These are phyloP conservation scores for Peromyscus leucopus DNA, from an alignment of 2,113 vertebrate genomes.

Conservation along the genomic window DNA sequence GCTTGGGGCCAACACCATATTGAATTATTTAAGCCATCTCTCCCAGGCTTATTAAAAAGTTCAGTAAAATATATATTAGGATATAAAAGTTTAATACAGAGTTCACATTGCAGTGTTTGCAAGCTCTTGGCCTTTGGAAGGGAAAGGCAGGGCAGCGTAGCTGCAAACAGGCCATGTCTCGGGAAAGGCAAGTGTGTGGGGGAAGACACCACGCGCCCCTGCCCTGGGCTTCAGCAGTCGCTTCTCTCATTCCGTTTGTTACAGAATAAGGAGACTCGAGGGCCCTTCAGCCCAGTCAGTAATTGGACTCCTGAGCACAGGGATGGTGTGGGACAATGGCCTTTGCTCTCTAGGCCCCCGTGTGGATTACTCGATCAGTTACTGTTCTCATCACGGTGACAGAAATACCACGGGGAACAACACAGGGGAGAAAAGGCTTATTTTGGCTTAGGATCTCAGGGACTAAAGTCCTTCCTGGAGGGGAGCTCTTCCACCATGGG, in stretches of 20 bases:
- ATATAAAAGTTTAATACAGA: conserved; percentile 84
- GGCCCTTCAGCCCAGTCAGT: neutral
- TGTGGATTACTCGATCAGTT: neutral
- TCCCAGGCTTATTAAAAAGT: conserved; percentile 82
- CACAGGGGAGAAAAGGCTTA: neutral
- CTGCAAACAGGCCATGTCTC: conserved; percentile 44
- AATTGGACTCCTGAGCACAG: neutral
- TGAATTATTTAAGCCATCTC: conserved; percentile 84
- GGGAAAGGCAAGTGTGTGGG: neutral
- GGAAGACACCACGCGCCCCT: neutral
- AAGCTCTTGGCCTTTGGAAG: conserved; percentile 70
- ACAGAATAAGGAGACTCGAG: neutral
- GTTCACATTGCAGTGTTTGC: conserved; percentile 71
- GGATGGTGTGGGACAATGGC: neutral
- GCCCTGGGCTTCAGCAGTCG: neutral
- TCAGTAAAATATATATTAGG: conserved; percentile 84
- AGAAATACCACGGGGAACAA: neutral
- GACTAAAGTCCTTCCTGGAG: neutral
- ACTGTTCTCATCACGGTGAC: neutral
- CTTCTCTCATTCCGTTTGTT: conserved; percentile 13
- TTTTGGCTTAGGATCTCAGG: neutral
- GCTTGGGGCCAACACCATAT: conserved; percentile 76
- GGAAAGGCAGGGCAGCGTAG: conserved; percentile 21
- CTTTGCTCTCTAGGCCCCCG: neutral
- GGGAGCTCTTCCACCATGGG: neutral